Base-by-base conservation (phyloP, 2,797 vertebrate species). In the Oreochromis grahami region DNA sequence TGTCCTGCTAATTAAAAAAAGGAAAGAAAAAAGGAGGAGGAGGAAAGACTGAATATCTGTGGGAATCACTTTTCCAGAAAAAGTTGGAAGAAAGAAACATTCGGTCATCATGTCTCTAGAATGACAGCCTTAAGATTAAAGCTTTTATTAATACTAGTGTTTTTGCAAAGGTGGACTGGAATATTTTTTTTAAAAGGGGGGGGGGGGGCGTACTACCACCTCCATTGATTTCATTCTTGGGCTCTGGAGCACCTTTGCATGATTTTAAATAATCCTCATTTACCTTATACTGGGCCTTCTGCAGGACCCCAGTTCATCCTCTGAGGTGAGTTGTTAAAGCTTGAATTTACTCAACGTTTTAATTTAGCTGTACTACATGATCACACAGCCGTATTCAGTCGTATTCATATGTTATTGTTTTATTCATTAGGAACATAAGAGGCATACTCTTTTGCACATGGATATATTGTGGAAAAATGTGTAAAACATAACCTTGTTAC, bases 261-360 rank as follows among this genome's bases (percentile, higher is more conserved):
- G 65, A 70, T 8, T 70, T 0, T 0, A 7, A 70, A 41, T 26
- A 7, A 3, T 45, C 8, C 43, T 3, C 6, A 70, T 26, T 70
- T 70, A 15, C 41, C 0, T 45, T 70, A 10, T 26, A 45, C 21
- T 26, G n/a, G 21, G 8, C 0, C n/a, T 24, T 43, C 36, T 26
- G 38, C 63, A 68, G 63, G 15, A 21, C 38, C 63, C 32, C 60
- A 41, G 34, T 41, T 21, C 60, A 65, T 13, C 63, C 36, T 38
- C 63, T 6, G n/a, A 68, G 13, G 12, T 9, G 21, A 68, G n/a
- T 15, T 70, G n/a, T 68, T 15, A 41, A 9, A 43, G 38, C 38
- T 38, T 41, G 36, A 6, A 60, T 60, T 58, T 58, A 12, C 58
- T 43, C 21, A 43, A 0, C 0, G 0, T 15, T 38, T 26, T 41